A percentile compares a stretch with the other conserved stretches of the same genome.
Evolutionary conservation across 2,797 vertebrate genomes (phyloP).

Genomic region (Trachops cirrhosus): DNA sequence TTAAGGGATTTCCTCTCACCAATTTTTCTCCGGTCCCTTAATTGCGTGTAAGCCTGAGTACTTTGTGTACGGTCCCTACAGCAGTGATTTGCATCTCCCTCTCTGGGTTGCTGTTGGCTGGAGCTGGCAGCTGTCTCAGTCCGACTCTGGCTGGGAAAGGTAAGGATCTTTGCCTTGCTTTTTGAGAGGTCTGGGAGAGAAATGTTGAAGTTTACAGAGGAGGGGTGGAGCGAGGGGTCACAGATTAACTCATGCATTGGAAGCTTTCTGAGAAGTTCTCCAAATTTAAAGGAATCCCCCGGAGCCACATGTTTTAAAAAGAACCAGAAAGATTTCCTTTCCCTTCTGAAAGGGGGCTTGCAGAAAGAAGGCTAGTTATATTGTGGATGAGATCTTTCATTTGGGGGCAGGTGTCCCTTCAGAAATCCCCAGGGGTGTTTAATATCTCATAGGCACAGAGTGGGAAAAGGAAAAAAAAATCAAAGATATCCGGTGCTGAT

Average conservation of each 20-base stretch:
- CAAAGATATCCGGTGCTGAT: neutral
- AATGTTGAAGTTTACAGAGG: neutral
- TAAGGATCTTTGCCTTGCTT: slow-evolving; percentile 71
- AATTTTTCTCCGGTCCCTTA: slow-evolving; percentile 82
- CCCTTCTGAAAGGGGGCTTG: neutral
- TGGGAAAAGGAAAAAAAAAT: neutral
- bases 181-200: slow-evolving; percentile 51
- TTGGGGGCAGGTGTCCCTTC: neutral
- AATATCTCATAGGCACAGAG: neutral
- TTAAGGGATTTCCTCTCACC: slow-evolving; percentile 63
- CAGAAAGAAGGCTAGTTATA: neutral
- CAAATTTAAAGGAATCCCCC: neutral
- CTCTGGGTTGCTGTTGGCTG: slow-evolving; percentile 48
- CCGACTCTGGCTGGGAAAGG: slow-evolving; percentile 78
- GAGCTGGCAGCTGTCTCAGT: slow-evolving; percentile 76
- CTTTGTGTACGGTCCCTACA: slow-evolving; percentile 83
- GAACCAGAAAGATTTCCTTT: neutral
- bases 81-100: slow-evolving; percentile 73
- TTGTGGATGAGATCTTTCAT: neutral
- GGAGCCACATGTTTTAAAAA: neutral
- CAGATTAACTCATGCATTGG: neutral
- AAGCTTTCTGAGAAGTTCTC: slow-evolving; percentile 38
- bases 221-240: neutral
- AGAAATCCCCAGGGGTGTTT: neutral
- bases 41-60: slow-evolving; percentile 68